Base-by-base conservation (phyloP, 2,113 vertebrate genomes). In the Toxotes chatareus region DNA sequence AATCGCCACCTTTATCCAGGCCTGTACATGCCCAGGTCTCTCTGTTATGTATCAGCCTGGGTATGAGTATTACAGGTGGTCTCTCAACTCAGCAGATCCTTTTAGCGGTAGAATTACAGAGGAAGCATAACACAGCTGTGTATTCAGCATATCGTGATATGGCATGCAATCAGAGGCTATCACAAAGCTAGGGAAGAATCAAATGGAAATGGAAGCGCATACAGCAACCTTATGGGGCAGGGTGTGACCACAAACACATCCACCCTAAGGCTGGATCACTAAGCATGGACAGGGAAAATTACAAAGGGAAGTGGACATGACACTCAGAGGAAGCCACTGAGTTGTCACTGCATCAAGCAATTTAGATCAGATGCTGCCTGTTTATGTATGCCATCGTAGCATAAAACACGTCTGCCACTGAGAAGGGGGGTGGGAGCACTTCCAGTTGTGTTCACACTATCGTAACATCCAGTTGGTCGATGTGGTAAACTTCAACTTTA, bases 1-100 rank as follows among this genome's bases (percentile, higher is more conserved):
- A 82, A 59, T 21, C 27, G 42, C 8, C 38, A 62, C 31, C 67
- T 62, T 60, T 42, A 53, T 80, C 60, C 19, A 60, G n/a, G 56
- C 17, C 61, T 4, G 31, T 53, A 16, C 21, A 46, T 9, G 3
- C 51, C 23, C 27, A 7, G 14, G n/a, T 73, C 59, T 73, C 31
- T 64, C 27, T 27, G 27, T 27, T 63, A 44, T 63, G 44, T 31
- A 64, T 64, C 7, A 68, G 31, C 16, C 11, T 76, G 47, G 36
- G 56, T 51, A 42, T 44, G 4, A 9, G 47, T 40, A 42, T 47
- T 63, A 56, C 56, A 13, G 65, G 21, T 46, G 27, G 44, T 61
- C 23, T 42, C 34, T 53, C 4, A 65, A 44, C 23, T 13, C n/a
- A 21, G 47, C 4, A 49, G 5, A 16, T 60, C 7, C 4, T 27